Base-by-base conservation (phyloP, 1,140 invertebrate genomes). In the Cydia pomonella region DNA sequence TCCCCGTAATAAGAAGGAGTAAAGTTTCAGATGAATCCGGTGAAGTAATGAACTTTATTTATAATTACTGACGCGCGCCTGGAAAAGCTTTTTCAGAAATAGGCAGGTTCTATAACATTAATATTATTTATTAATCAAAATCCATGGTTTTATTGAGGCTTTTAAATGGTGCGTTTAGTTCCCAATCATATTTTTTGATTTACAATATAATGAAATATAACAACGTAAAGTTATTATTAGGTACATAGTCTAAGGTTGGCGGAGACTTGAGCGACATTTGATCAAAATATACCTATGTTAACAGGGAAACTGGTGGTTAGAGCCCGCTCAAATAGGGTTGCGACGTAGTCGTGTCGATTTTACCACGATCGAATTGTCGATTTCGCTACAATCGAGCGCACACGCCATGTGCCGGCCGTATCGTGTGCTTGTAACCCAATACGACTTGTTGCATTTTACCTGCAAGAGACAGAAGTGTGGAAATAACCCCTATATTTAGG, bases 351-450 rank as follows among this genome's bases (percentile, higher is more conserved):
- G 82, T 82, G 82, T 86, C 83, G 75, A 79, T 80, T 86, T 84
- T 83, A 74, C 77, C 80, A 85, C 84, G 85, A 82, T 80, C 83
- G 83, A 84, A 88, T 84, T 85, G 84, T 87, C 87, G 83, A 88
- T 88, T 91, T 85, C 47, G 81, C 76, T 82, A 79, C 86, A 88
- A 84, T 74, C 78, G 80, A 91, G 62, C 89, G 88, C 84, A 84
- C 86, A 78, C 85, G 83, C 84, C 89, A 87, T 86, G 82, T 89
- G 89, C 77, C 79, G 73, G 79, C 74, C 83, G 79, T 84, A 86
- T 87, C 87, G 81, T 79, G 77, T 79, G 77, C 85, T 85, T 79
- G 86, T 85, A 87, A 89, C 82, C 80, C 80, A 82, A 90, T 81
- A 87, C 80, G 76, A 85, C 79, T 83, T 87, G 82, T 83, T 74